phyloP scores from a whole-genome alignment of 2,888 invertebrate genomes.

The Chrysodeixis includens region DNA sequence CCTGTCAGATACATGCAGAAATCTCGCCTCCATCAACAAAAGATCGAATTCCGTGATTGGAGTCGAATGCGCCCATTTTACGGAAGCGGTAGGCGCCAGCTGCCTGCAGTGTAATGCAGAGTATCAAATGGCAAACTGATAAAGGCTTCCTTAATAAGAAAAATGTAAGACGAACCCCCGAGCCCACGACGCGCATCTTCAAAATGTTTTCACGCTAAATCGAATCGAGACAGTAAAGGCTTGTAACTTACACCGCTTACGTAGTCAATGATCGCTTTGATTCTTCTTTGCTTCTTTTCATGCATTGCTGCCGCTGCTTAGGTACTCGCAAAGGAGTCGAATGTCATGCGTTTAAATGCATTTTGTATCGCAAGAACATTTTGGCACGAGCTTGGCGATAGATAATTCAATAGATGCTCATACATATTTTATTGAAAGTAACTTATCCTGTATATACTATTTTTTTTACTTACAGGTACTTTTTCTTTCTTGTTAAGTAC shows the following conservation, averaged over 20 bases:
- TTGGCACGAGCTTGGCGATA: slow-evolving; percentile 20
- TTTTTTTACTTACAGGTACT: no score
- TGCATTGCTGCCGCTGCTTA: slow-evolving; percentile 39
- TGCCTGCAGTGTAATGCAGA: slow-evolving; percentile 74
- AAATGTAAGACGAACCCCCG: slow-evolving; percentile 78
- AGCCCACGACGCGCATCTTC: slow-evolving; percentile 73
- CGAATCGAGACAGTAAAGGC: slow-evolving; percentile 78
- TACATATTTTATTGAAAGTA: neutral
- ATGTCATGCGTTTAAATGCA: slow-evolving; percentile 14
- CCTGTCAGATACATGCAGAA: slow-evolving; percentile 76
- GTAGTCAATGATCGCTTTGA: slow-evolving; percentile 75
- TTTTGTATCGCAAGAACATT: neutral
- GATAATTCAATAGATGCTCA: neutral
- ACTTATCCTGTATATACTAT: no score
- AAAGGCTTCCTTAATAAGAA: slow-evolving; percentile 78
- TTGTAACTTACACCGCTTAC: slow-evolving; percentile 78
- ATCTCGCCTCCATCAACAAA: slow-evolving; percentile 86
- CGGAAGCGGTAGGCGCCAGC: slow-evolving; percentile 88
- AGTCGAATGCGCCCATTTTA: slow-evolving; percentile 77
- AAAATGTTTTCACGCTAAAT: slow-evolving; percentile 86
- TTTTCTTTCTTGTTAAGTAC: no score
- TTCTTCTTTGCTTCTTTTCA: slow-evolving; percentile 68
- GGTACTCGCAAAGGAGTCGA: slow-evolving; percentile 42
- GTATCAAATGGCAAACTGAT: slow-evolving; percentile 81
- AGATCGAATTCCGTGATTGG: slow-evolving; percentile 80